Evolutionary conservation across 2,113 vertebrate genomes (phyloP).

Genomic region (Trichomycterus rosablanca): DNA sequence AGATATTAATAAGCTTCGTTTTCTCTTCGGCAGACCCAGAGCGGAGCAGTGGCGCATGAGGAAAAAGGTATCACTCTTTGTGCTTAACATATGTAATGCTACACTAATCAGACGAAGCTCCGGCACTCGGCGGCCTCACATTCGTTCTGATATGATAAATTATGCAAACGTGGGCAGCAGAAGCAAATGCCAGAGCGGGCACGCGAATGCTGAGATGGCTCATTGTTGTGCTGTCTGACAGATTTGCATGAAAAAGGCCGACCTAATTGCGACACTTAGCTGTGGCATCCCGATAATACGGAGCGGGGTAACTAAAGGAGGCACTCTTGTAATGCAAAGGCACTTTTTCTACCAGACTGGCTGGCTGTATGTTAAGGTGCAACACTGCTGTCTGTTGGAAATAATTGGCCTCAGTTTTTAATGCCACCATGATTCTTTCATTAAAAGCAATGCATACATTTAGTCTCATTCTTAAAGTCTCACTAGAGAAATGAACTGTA

Average conservation of each 20-base stretch:
- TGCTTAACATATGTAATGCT: constrained; percentile 61
- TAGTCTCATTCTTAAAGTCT: too few relatives aligned
- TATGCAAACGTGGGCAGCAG: constrained; percentile 67
- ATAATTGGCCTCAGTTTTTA: too few relatives aligned
- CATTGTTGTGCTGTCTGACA: constrained; percentile 73
- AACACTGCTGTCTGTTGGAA: too few relatives aligned
- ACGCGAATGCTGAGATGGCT: constrained; percentile 48
- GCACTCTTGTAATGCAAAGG: constrained; percentile 53
- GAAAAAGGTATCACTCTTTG: constrained; percentile 55
- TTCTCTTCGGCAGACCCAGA: constrained; percentile 38
- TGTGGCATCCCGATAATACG: constrained; percentile 65
- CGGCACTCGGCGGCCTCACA: constrained; percentile 50
- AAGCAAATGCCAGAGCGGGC: constrained; percentile 67
- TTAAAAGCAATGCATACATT: too few relatives aligned
- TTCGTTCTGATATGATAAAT: constrained; percentile 69
- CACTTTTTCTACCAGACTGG: constrained; percentile 41
- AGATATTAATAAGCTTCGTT: constrained; percentile 44
- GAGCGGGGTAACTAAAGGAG: constrained; percentile 59
- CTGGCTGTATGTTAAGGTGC: too few relatives aligned
- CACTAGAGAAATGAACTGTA: too few relatives aligned
- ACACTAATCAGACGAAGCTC: constrained; percentile 56
- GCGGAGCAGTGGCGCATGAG: constrained; percentile 44
- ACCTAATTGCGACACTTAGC: constrained; percentile 75
- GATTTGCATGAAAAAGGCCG: constrained; percentile 73
- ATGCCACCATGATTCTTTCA: too few relatives aligned